Evolutionary conservation across 2,113 vertebrate species (phyloP).

Genomic region (Micronycteris hirsuta): DNA sequence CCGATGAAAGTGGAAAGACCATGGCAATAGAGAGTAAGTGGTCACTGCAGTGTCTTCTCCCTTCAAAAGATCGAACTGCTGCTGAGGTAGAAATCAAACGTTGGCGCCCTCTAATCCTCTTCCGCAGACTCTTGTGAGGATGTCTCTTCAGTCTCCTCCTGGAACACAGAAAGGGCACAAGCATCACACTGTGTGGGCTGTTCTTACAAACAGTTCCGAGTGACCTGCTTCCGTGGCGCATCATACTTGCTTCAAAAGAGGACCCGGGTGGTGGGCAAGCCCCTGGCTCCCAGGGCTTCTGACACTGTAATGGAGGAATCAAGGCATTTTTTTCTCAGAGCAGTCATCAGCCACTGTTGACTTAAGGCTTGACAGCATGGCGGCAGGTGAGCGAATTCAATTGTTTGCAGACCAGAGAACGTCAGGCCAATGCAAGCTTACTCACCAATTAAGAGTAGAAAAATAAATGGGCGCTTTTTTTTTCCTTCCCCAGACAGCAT

Average conservation of each 20-base stretch:
- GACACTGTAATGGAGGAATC: conserved; percentile 14
- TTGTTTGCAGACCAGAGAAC: conserved; percentile 31
- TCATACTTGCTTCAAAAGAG: background rate
- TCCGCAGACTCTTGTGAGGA: conserved; percentile 91
- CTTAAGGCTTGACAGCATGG: conserved; percentile 19
- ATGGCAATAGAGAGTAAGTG: conserved; percentile 89
- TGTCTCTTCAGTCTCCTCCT: conserved; percentile 90
- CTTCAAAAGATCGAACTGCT: conserved; percentile 94
- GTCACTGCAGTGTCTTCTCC: conserved; percentile 94
- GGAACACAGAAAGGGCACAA: conserved; percentile 73
- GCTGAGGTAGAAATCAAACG: conserved; percentile 95
- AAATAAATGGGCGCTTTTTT: background rate
- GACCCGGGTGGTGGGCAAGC: background rate
- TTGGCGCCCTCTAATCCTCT: conserved; percentile 88
- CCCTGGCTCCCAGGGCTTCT: background rate
- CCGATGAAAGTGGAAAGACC: conserved; percentile 84
- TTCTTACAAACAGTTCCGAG: background rate
- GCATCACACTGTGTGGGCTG: background rate
- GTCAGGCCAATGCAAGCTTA: background rate
- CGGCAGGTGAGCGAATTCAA: conserved; percentile 61
- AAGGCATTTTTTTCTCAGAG: conserved; percentile 55
- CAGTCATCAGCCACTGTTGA: conserved; percentile 32
- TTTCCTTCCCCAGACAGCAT: background rate
- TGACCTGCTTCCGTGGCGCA: background rate
- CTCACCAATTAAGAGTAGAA: background rate